Percentiles rank a stretch among this genome's conserved stretches.
These are phyloP conservation scores for Merluccius polli DNA, from an alignment of 2,797 vertebrate genomes.

Conservation along the genomic window DNA sequence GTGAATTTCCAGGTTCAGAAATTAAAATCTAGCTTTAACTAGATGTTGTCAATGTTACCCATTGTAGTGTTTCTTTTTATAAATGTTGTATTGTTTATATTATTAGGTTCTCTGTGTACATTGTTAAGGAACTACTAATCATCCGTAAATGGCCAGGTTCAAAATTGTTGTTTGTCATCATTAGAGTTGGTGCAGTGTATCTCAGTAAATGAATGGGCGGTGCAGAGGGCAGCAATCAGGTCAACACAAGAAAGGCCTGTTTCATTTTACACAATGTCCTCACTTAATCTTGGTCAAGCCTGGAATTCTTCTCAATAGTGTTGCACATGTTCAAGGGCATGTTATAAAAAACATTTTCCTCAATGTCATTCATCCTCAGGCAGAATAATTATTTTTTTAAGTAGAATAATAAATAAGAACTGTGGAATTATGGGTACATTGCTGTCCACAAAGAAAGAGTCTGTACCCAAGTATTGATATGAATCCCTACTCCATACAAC, in stretches of 20 bases:
- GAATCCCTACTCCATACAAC: background rate
- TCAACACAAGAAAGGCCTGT: constrained; percentile 65
- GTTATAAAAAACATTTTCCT: constrained; percentile 7
- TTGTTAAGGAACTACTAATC: constrained; percentile 34
- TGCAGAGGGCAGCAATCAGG: constrained; percentile 61
- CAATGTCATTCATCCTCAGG: background rate
- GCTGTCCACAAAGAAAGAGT: background rate
- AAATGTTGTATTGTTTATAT: background rate
- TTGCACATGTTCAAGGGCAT: constrained; percentile 46
- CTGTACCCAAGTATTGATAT: background rate
- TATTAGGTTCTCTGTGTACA: constrained; percentile 39
- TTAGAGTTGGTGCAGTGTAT: constrained; percentile 52
- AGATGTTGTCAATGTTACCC: too few relatives aligned
- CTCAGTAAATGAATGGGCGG: constrained; percentile 63
- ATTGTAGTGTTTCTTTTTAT: too few relatives aligned
- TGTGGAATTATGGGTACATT: background rate
- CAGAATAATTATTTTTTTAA: background rate
- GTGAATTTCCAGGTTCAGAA: background rate
- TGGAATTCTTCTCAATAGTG: constrained; percentile 40
- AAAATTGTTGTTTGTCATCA: constrained; percentile 66
- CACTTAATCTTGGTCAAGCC: constrained; percentile 58
- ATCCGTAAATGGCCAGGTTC: constrained; percentile 45
- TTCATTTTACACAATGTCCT: constrained; percentile 52
- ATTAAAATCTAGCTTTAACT: background rate
- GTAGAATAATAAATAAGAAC: background rate